Evolutionary conservation across 1,140 invertebrate genomes (phyloP).

Genomic region (Drosophila malerkotliana): DNA sequence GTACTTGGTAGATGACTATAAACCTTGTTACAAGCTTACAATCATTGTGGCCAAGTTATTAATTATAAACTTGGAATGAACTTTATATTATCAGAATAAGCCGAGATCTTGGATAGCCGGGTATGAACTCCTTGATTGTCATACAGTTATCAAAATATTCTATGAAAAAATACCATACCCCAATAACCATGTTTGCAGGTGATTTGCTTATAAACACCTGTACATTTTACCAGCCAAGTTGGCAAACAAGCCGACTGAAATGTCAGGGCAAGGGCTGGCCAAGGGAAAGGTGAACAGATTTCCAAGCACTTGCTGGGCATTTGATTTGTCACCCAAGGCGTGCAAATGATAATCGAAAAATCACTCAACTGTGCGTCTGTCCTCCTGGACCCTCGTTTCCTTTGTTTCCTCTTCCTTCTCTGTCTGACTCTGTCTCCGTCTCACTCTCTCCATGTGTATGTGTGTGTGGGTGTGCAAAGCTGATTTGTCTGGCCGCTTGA

Average conservation of each 20-base stretch:
- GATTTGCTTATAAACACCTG: conserved; percentile 66
- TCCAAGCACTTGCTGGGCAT: conserved; percentile 72
- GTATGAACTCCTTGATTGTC: no score
- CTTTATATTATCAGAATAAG: no score
- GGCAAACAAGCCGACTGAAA: conserved; percentile 3
- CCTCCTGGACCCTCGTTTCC: background rate
- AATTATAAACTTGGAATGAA: no score
- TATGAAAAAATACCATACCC: no score
- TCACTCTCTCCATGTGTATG: conserved; percentile 8
- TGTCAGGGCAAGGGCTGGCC: background rate
- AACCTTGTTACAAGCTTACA: background rate
- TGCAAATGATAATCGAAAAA: conserved; percentile 82
- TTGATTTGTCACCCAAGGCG: conserved; percentile 81
- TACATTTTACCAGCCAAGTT: conserved; percentile 50
- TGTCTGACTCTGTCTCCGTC: conserved; percentile 11
- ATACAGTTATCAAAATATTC: no score
- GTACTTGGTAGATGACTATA: background rate
- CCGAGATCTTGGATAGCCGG: no score
- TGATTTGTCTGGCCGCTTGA: conserved; percentile 79
- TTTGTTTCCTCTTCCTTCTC: conserved; percentile 1
- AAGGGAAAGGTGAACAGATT: conserved; percentile 37
- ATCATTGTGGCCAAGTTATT: background rate
- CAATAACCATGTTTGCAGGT: conserved; percentile 5
- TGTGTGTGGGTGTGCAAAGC: conserved; percentile 59
- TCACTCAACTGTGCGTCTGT: conserved; percentile 75